These are phyloP conservation scores for Tetrapedia diversipes DNA, from an alignment of 2,888 invertebrate species.

Conservation along the genomic window DNA sequence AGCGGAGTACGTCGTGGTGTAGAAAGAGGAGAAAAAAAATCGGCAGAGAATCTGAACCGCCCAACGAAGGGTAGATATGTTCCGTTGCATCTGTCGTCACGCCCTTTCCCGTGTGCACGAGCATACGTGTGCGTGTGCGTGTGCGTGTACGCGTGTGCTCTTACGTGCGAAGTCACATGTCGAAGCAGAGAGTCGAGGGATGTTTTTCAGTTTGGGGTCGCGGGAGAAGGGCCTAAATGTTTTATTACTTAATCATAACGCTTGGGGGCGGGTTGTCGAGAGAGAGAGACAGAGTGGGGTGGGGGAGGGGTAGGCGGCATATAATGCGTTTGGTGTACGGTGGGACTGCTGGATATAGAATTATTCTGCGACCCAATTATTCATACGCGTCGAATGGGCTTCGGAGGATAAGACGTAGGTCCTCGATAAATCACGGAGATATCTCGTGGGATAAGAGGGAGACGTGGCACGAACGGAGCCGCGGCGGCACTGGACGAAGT, in stretches of 20 bases:
- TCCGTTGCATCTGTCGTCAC: constrained; percentile 82
- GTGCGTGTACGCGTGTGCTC: constrained; percentile 29
- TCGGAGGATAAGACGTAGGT: constrained; percentile 35
- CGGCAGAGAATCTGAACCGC: constrained; percentile 76
- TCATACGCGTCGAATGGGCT: constrained; percentile 65
- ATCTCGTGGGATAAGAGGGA: constrained; percentile 18
- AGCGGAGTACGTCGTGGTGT: constrained; percentile 39
- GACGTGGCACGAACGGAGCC: background rate
- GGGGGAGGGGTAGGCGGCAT: constrained; percentile 38
- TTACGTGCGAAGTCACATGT: constrained; percentile 72
- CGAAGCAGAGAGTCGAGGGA: constrained; percentile 67
- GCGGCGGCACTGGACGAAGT: background rate
- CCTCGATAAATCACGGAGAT: constrained; percentile 51
- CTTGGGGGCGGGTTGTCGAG: constrained; percentile 64
- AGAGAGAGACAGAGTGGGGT: constrained; percentile 43
- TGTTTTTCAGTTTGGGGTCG: constrained; percentile 76
- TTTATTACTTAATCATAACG: constrained; percentile 83
- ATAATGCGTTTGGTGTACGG: constrained; percentile 64
- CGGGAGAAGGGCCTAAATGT: constrained; percentile 77
- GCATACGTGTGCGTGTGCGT: constrained; percentile 17
- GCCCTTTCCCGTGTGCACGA: constrained; percentile 75
- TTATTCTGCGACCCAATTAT: constrained; percentile 71
- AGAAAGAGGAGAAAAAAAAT: constrained; percentile 66
- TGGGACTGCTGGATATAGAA: constrained; percentile 56
- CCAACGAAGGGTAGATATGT: constrained; percentile 79